Conservation (phyloP, 2,888 invertebrate genomes). For the Leptinotarsa tumamoca region DNA sequence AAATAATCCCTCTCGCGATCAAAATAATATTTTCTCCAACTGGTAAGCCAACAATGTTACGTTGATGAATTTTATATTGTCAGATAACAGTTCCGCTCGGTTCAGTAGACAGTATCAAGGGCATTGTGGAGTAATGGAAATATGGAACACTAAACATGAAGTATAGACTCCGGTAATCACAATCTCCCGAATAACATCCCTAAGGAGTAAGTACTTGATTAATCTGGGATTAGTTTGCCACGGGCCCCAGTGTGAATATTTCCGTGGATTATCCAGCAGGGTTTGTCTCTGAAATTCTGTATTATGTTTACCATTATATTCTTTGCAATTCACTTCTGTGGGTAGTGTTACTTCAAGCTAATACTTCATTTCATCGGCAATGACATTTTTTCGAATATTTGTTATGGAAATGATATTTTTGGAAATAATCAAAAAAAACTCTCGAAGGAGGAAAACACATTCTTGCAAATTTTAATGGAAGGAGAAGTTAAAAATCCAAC, state of each 20-base stretch:
- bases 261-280: not conserved
- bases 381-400: too few relatives aligned
- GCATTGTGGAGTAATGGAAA: not conserved
- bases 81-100: not conserved
- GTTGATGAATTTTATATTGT: not conserved
- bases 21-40: too few relatives aligned
- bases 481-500: too few relatives aligned
- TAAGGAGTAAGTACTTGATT: constrained; percentile 14
- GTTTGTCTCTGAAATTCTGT: not conserved
- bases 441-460: too few relatives aligned
- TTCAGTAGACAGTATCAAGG: not conserved
- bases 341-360: too few relatives aligned
- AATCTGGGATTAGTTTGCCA: constrained; percentile 9
- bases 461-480: too few relatives aligned
- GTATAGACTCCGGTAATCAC: constrained; percentile 6
- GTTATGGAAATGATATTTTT: too few relatives aligned
- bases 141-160: constrained; percentile 3
- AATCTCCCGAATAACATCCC: constrained; percentile 13
- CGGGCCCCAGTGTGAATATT: constrained; percentile 12
- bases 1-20: too few relatives aligned
- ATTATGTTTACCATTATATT: not conserved
- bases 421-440: too few relatives aligned
- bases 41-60: too few relatives aligned
- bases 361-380: too few relatives aligned
- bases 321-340: too few relatives aligned